Percentiles rank a stretch among this genome's conserved stretches.
Evolutionary conservation across 2,888 invertebrate genomes (phyloP).

Genomic region (Eugnorisma glareosa): DNA sequence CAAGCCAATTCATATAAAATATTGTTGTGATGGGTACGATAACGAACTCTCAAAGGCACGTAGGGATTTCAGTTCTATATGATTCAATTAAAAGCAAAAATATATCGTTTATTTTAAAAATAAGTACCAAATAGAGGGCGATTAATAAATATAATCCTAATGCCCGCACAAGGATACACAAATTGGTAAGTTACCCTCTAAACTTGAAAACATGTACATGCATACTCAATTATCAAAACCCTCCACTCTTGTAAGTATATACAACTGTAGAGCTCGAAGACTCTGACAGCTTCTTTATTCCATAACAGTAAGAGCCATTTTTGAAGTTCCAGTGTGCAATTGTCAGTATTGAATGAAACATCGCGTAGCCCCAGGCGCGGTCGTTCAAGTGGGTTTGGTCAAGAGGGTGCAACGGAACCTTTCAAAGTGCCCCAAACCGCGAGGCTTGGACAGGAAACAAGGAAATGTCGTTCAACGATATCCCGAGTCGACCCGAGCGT

Average conservation of each 20-base stretch:
- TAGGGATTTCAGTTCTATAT: not conserved
- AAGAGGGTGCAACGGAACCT: constrained; percentile 62
- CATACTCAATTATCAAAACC: constrained; percentile 42
- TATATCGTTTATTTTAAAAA: not conserved
- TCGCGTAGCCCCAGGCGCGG: constrained; percentile 27
- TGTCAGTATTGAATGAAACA: constrained; percentile 19
- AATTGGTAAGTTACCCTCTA: constrained; percentile 36
- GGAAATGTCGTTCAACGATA: constrained; percentile 51
- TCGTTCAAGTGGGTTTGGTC: constrained; percentile 51
- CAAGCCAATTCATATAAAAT: not conserved
- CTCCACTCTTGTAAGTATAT: not conserved
- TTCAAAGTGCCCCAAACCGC: constrained; percentile 55
- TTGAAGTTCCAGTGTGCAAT: not conserved
- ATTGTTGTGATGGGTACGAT: not conserved
- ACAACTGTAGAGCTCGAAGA: not conserved
- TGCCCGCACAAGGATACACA: constrained; percentile 7
- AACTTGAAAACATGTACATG: constrained; percentile 15
- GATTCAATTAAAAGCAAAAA: constrained; percentile 6
- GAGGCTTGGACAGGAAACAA: constrained; percentile 56
- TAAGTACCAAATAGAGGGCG: not conserved
- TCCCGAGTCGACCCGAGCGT: constrained; percentile 1
- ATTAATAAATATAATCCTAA: constrained; percentile 23
- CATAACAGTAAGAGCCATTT: not conserved
- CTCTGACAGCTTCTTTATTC: not conserved
- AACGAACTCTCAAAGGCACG: not conserved